Evolutionary conservation across 35 echinoderm and acorn worm species (phyloP), one percentile per base, ranked within the genome.

Genomic region (Amphiura filiformis): DNA sequence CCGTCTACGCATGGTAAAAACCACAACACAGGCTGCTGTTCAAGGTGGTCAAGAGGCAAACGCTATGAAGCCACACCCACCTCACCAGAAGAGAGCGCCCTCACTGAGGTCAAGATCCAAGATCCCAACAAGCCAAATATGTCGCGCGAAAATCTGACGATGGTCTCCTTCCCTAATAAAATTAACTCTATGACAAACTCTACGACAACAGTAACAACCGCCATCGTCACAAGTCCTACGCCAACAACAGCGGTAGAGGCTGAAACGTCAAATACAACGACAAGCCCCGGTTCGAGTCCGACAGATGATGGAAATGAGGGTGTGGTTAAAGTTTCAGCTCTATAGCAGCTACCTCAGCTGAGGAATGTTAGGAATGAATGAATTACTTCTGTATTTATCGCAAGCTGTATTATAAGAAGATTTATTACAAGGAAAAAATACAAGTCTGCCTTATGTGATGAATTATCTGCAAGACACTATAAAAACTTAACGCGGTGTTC

Each of bases 61-160:
- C 84, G 89, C 17, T 97, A 97, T 38, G 88, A 93, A 81, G 82
- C 89, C 35, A 87, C 95, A 11, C 65, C 85, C 22, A 97, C 95
- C 1, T 80, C 87, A 0, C 88, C 87, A 0, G 91, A 94, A 11
- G 95, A 93, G 31, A 87, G 85, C 20, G 92, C 93, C 37, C 86
- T 97, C n/a, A 97, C 93, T 34, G 95, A 97, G 40, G 89, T 97
- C n/a, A 79, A 65, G 26, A 79, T 94, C 37, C 87, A 93, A 33
- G 80, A 93, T 35, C 89, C 88, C 57, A 87, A 88, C 39, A 76
- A 84, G 23, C 91, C 84, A 49, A 82, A 81, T 31, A 86, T 37
- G 23, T 82, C 84, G 38, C 81, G 78, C 23, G 90, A 96, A 39
- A 82, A 96, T 56, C 86, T 92, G 22, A 80, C 85, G 4, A 86